Evolutionary conservation across 2,797 vertebrate species (phyloP).

Genomic region (Urosaurus nigricauda): DNA sequence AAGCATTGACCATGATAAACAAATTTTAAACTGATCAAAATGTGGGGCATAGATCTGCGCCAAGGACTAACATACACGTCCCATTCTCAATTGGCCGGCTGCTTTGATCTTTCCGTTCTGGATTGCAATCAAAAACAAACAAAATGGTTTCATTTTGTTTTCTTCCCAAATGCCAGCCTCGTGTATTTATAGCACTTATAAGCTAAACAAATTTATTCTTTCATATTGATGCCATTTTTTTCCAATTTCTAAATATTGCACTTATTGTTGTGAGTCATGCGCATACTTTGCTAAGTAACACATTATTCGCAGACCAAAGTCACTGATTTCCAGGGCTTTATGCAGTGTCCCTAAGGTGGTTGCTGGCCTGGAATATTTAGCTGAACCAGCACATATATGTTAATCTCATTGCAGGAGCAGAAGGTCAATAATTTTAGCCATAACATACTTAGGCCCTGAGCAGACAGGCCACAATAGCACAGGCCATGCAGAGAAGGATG

Average conservation of each 20-base stretch:
- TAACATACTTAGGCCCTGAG: not conserved
- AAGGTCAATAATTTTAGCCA: not conserved
- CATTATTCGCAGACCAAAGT: not conserved
- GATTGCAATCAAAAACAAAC: not conserved
- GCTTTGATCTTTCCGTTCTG: not conserved
- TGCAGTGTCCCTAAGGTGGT: not conserved
- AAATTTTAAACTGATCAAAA: not conserved
- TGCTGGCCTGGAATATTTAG: not conserved
- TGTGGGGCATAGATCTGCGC: not conserved
- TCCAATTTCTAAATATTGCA: too few species aligned
- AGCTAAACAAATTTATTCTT: not conserved
- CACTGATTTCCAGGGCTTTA: not conserved
- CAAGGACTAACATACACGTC: not conserved
- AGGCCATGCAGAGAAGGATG: too few species aligned
- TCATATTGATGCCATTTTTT: too few species aligned
- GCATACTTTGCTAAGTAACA: not conserved
- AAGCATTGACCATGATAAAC: not conserved
- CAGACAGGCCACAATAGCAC: too few species aligned
- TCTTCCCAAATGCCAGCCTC: not conserved
- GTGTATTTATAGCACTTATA: not conserved
- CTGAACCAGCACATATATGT: not conserved
- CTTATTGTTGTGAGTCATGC: too few species aligned
- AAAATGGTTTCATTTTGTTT: not conserved
- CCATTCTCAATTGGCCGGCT: too few species aligned
- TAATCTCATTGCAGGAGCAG: not conserved